Percentiles rank a stretch among this genome's conserved stretches.
These are phyloP conservation scores for Branchinecta sandiegonensis DNA, from an alignment of 2,888 invertebrate species.

Conservation along the genomic window DNA sequence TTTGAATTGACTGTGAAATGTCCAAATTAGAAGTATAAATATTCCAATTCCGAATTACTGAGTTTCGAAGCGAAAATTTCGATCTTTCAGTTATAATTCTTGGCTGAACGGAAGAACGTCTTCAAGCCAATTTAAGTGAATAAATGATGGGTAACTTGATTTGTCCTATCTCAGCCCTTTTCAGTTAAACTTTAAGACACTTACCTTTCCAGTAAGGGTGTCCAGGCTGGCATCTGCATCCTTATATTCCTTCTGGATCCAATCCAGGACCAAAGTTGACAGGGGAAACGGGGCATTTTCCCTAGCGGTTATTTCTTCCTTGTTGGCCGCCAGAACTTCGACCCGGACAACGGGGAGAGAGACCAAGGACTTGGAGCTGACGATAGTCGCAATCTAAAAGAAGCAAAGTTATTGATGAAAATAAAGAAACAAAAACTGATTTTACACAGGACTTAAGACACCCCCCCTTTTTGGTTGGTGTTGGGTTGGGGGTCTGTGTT, in stretches of 20 bases:
- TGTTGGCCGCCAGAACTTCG: constrained; percentile 57
- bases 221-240: constrained; percentile 34
- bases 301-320: constrained; percentile 44
- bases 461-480: too few relatives aligned
- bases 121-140: too few relatives aligned
- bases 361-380: constrained; percentile 46
- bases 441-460: too few relatives aligned
- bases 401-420: constrained; percentile 19
- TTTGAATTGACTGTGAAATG: too few relatives aligned
- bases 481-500: too few relatives aligned
- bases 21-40: too few relatives aligned
- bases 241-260: constrained; percentile 39
- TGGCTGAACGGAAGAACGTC: too few relatives aligned
- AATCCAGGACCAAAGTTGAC: constrained; percentile 48
- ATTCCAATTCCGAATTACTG: too few relatives aligned
- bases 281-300: constrained; percentile 37
- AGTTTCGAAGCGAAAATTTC: too few relatives aligned
- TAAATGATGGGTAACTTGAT: too few relatives aligned
- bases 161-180: too few relatives aligned
- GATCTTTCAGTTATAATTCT: too few relatives aligned
- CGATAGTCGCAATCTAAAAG: constrained; percentile 48
- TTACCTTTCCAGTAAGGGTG: constrained; percentile 43
- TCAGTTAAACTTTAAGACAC: neutral
- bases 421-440: constrained; percentile 14
- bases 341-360: constrained; percentile 52